Evolutionary conservation across 1,140 invertebrate genomes (phyloP), one percentile per base, ranked within the genome.

Genomic region (Philotrypesis tridentata): DNA sequence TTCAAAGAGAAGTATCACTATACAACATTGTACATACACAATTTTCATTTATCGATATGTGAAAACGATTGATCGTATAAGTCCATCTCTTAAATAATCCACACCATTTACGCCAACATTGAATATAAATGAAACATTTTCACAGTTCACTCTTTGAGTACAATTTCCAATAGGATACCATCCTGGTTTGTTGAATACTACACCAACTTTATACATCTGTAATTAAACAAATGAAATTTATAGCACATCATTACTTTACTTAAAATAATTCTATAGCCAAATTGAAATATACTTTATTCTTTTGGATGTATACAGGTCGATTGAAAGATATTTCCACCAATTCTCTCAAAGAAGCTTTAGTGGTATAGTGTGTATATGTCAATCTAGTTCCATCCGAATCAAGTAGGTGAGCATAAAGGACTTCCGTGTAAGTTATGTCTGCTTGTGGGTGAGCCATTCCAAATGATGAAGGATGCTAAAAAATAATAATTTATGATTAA

Each of bases 251-350:
- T 94, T 90, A 65, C 0, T 65, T 65, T 65, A 65, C 21, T 27
- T 6, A 48, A 70, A 60, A 29, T 71, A 9, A 12, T 21, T 17
- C 21, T 27, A 33, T 37, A 70, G 5, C 0, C 11, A 33, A 1
- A 29, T 23, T 65, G 61, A 65, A 65, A 65, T 27, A 23, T 67
- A 82, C 80, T 93, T 95, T 96, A 87, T 95, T 94, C 80, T 94
- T 93, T 88, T 95, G 85, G 94, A 95, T 87, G 94, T 95, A 89
- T 94, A 96, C 93, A 12, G 95, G 95, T 43, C 95, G 90, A 90
- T 96, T 96, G 89, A 96, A 96, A 76, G 94, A 94, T 83, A 97
- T 95, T 88, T 96, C 95, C 68, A 96, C 93, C 79, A 96, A 90
- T 48, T 94, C 94, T 37, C 93, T 92, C 85, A 94, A 89, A 73